These are phyloP conservation scores for Melanostoma scalare DNA, from an alignment of 2,888 invertebrate genomes.

Conservation along the genomic window DNA sequence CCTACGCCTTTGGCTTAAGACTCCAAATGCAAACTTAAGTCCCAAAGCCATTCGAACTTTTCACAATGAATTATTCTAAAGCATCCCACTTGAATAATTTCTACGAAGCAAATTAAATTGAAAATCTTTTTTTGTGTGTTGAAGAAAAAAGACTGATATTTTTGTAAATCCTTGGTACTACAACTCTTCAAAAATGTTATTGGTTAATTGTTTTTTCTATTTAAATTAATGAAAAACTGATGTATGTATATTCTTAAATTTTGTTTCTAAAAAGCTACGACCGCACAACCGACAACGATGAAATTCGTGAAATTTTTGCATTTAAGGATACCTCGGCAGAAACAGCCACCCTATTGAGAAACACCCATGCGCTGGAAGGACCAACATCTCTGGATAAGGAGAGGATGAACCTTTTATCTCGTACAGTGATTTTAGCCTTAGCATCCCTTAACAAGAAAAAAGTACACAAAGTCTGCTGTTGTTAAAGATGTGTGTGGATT, in stretches of 20 bases:
- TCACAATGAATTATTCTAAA: slow-evolving; percentile 50
- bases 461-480: slow-evolving; percentile 27
- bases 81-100: slow-evolving; percentile 54
- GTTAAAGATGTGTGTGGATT: slow-evolving; percentile 51
- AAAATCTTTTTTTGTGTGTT: slow-evolving; percentile 24
- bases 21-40: slow-evolving; percentile 17
- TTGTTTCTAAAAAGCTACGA: slow-evolving; percentile 76
- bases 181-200: slow-evolving; percentile 17
- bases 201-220: slow-evolving; percentile 17
- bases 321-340: slow-evolving; percentile 59
- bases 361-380: slow-evolving; percentile 72
- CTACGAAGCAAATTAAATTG: slow-evolving; percentile 61
- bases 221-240: slow-evolving; percentile 52
- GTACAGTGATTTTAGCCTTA: slow-evolving; percentile 36
- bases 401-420: slow-evolving; percentile 67
- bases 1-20: slow-evolving; percentile 19
- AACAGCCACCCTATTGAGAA: slow-evolving; percentile 66
- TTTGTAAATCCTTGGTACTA: slow-evolving; percentile 25
- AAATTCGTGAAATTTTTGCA: slow-evolving; percentile 80
- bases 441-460: slow-evolving; percentile 50
- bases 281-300: slow-evolving; percentile 81
- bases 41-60: slow-evolving; percentile 50
- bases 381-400: slow-evolving; percentile 44
- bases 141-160: slow-evolving; percentile 23
- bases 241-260: slow-evolving; percentile 65